Base-by-base conservation (phyloP, 2,797 vertebrate genomes). In the Epinephelus awoara region DNA sequence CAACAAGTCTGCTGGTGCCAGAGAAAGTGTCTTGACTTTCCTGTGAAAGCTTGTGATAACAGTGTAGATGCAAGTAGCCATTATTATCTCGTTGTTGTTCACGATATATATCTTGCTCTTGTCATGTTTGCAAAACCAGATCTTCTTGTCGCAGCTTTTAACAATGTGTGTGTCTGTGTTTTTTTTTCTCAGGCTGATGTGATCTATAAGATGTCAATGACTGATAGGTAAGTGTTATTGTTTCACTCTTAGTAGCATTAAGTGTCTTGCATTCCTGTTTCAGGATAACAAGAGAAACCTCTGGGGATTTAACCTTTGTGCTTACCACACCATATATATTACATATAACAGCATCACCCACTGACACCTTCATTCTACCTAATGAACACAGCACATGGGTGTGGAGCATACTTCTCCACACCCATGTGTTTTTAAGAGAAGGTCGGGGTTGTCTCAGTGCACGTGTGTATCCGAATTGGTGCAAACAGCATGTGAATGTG, bases 151-250 rank as follows among this genome's bases (percentile, higher is more conserved):
- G 6, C 34, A 21, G 12, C 8, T 68, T 13, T 13, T 66, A 65
- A 61, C 2, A 51, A 6, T 61, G 55, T 44, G 10, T 70, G 5
- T 54, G 52, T 55, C 7, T 51, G 1, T 58, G 0, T 71, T 13
- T 55, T 88, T 77, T 91, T 93, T 49, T 86, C 91, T 64, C 85
- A 99, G 98, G 98, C 97, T 64, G 98, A 99, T 91, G 97, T 99
- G 63, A 99, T 99, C 94, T 98, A 98, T 94, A 98, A 99, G 93
- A 97, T 99, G 96, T 96, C 96, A 85, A 98, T 99, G 98, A 99
- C 98, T 57, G 98, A 99, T 94, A 99, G 98, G 98, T 99, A 95
- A 96, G 94, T 75, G 3, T 63, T 68, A 21, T 8, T 19, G 25
- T 51, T 47, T 4, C 4, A 15, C 18, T 21, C 11, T 34, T 7